Conservation (phyloP, 2,888 invertebrate species). For the Quadriops clusia region DNA sequence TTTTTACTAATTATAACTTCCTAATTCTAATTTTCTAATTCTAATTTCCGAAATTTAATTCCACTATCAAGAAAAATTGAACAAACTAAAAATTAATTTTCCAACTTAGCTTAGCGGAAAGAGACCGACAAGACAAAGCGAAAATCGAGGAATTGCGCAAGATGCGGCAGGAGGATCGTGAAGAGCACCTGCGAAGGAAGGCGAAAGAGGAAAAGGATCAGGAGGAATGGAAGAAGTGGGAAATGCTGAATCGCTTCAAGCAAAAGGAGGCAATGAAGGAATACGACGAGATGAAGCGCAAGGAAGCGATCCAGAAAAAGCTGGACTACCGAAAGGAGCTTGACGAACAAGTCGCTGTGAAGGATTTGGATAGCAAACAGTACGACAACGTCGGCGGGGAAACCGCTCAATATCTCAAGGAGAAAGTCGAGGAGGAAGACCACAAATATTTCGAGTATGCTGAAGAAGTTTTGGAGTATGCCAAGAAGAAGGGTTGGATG, state of each 20-base stretch:
- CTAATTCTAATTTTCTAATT: no score
- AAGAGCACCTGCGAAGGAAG: conserved; percentile 28
- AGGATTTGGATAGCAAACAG: conserved; percentile 15
- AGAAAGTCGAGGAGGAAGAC: conserved; percentile 38
- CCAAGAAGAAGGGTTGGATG: conserved; percentile 34
- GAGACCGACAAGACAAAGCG: conserved; percentile 25
- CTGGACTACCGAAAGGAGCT: conserved; percentile 38
- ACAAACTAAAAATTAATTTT: not conserved
- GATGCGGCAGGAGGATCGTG: conserved; percentile 23
- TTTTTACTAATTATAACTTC: no score
- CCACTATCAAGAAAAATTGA: not conserved
- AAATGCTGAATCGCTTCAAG: conserved; percentile 46
- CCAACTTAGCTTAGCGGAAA: conserved; percentile 25
- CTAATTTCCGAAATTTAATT: no score
- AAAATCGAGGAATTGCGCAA: conserved; percentile 25
- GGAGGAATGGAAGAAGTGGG: conserved; percentile 41
- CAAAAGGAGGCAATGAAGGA: conserved; percentile 39
- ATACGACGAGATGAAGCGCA: conserved; percentile 33
- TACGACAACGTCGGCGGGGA: conserved; percentile 11
- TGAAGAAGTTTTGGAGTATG: conserved; percentile 37
- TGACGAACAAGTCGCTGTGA: conserved; percentile 39
- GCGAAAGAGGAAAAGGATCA: conserved; percentile 32
- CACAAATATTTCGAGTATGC: conserved; percentile 43
- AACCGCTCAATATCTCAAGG: conserved; percentile 33
- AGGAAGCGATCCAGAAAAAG: conserved; percentile 35